Base-by-base conservation (phyloP, 2,888 invertebrate genomes). In the Nesidiocoris tenuis region DNA sequence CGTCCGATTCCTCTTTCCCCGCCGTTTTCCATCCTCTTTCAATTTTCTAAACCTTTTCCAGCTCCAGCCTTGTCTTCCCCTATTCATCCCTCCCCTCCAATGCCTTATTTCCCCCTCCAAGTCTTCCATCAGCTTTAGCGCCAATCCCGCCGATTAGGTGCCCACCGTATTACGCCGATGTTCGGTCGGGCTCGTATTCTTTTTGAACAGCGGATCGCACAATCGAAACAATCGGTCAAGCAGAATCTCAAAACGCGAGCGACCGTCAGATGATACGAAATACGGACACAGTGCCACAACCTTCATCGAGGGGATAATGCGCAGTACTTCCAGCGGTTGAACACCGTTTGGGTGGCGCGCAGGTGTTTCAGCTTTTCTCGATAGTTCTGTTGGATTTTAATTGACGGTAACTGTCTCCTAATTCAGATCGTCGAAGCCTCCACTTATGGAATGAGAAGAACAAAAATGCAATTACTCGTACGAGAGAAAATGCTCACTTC, bases 51-150 rank as follows among this genome's bases (percentile, higher is more conserved):
- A 39, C 39, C 39, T 39, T 39, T 39, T 39, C 39, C 39, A 7
- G 21, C n/a, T 61, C 61, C 54, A 61, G n/a, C 63, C 72, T 61
- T 1, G 1, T 19, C 12, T 54, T 61, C 61, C 18, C 61, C 19
- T 23, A 25, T 2, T n/a, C 17, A 1, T n/a, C 65, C 17, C 65
- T 24, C 22, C 18, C 17, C n/a, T 21, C 70, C 55, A 7, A 1
- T 18, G 61, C 25, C 17, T 25, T 61, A 59, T 18, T 25, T 56
- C 59, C 1, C 1, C 54, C 23, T 64, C 22, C 56, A 18, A 22
- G 22, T 74, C 61, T 61, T 71, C 61, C 61, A 61, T 61, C 61
- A 71, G 61, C 71, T 71, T 71, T 61, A 71, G 71, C 71, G 71
- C 39, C 71, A 61, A 61, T 61, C 71, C 61, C 25, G 54, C 24